Conservation (phyloP, 2,888 invertebrate species). For the Pyrgus malvae region DNA sequence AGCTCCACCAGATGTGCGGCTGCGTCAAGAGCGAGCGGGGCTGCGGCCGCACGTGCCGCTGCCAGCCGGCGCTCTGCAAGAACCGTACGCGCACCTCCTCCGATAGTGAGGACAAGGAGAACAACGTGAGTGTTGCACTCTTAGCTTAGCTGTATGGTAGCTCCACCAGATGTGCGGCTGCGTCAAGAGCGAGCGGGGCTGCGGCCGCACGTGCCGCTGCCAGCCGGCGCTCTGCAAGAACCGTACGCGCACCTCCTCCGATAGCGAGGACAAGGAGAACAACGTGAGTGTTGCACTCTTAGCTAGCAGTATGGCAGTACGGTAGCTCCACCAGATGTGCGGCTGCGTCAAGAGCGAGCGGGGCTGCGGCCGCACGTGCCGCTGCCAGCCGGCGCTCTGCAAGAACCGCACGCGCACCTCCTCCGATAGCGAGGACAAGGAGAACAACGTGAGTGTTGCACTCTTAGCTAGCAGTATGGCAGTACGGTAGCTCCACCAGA, state of each 20-base stretch:
- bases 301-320: no score
- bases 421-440: constrained; percentile 64
- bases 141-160: no score
- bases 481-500: no score
- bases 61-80: constrained; percentile 68
- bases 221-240: constrained; percentile 66
- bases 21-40: constrained; percentile 76
- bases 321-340: constrained; percentile 81
- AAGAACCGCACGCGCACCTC: constrained; percentile 50
- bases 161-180: constrained; percentile 83
- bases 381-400: constrained; percentile 74
- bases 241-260: constrained; percentile 43
- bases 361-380: constrained; percentile 73
- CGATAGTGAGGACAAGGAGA: constrained; percentile 68
- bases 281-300: constrained; percentile 35
- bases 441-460: constrained; percentile 46
- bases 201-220: constrained; percentile 79
- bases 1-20: constrained; percentile 81
- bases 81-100: constrained; percentile 47
- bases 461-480: no score
- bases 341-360: constrained; percentile 79
- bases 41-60: constrained; percentile 79
- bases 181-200: constrained; percentile 70
- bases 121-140: constrained; percentile 40
- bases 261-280: constrained; percentile 69